Conservation (phyloP, 2,113 vertebrate species). For the Lampris incognitus region DNA sequence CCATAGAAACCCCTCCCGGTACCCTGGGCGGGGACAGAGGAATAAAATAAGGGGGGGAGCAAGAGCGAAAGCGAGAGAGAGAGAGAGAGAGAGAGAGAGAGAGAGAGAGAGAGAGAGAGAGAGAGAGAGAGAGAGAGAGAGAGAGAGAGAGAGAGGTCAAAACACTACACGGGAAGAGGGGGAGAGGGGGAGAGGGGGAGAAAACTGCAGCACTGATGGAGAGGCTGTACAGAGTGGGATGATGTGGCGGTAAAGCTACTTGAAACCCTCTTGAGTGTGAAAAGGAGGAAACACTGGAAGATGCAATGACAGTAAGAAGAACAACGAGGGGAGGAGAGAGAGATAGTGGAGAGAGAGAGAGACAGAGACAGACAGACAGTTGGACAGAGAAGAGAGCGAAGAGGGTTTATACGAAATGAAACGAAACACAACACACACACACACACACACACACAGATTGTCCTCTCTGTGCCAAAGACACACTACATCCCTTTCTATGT, state of each 20-base stretch:
- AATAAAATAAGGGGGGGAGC: not conserved
- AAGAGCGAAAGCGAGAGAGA: not conserved
- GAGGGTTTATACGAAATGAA: not conserved
- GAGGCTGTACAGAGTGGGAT: conserved; percentile 22
- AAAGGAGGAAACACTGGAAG: not conserved
- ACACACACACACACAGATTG: conserved; percentile 1
- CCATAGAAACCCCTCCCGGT: conserved; percentile 95
- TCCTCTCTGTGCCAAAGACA: conserved; percentile 18
- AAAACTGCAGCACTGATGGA: not conserved
- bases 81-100: not conserved
- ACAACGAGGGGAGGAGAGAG: not conserved
- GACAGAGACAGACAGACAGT: not conserved
- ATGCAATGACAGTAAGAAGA: not conserved
- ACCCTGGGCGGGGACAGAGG: conserved; percentile 80
- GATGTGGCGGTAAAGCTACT: conserved; percentile 16
- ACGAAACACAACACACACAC: conserved; percentile 41
- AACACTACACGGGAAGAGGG: conserved; percentile 14
- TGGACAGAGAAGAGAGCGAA: not conserved
- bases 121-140: not conserved
- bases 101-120: too few species aligned
- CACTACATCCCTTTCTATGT: conserved; percentile 28
- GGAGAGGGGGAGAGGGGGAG: conserved; percentile 14
- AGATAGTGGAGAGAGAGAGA: conserved; percentile 11
- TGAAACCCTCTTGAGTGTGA: conserved; percentile 16
- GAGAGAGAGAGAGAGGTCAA: conserved; percentile 1